Base-by-base conservation (phyloP, 2,113 vertebrate genomes). In the Hymenochirus boettgeri region DNA sequence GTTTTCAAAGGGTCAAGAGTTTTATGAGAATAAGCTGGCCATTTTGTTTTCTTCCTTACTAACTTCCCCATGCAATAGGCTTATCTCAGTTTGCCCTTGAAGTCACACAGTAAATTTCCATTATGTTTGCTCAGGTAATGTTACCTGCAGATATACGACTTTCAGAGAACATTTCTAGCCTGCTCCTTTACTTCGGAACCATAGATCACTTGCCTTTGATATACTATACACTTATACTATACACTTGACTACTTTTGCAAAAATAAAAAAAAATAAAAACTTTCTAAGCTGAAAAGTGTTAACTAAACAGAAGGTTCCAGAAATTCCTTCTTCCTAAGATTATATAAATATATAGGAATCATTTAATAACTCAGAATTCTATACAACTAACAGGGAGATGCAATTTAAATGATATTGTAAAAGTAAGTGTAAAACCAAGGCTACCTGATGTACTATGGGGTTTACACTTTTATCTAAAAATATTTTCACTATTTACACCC, bases 101-200 rank as follows among this genome's bases (percentile, higher is more conserved):
- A 22, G 6, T 12, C 46, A 48, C 46, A 48, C 46, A 48, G 46
- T 22, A 48, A 21, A 48, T 48, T 48, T 48, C 21, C 46, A 48
- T 42, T 42, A 42, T n/a, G 39, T n/a, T 42, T n/a, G 39, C 39
- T 42, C 39, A 42, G 15, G 39, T 15, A 42, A 42, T 42, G n/a
- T 42, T 42, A n/a, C 13, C 39, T 42, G n/a, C 39, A 42, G 39
- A 42, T 42, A 42, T 42, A 42, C 22, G 46, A 23, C 18, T 48
- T 22, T 48, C 7, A 48, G 12, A 48, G 21, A 48, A 48, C 18
- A 11, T 48, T 48, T 21, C 21, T 48, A 21, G 18, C 21, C 18
- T 48, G 21, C 22, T 48, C 21, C 9, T 23, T n/a, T 23, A 9
- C 46, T 48, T 19, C 19, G 7, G 18, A 48, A 48, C 22, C 46